Percentiles rank a stretch among this genome's conserved stretches.
Evolutionary conservation across 1,140 invertebrate genomes (phyloP).

Genomic region (Phymastichus coffea): DNA sequence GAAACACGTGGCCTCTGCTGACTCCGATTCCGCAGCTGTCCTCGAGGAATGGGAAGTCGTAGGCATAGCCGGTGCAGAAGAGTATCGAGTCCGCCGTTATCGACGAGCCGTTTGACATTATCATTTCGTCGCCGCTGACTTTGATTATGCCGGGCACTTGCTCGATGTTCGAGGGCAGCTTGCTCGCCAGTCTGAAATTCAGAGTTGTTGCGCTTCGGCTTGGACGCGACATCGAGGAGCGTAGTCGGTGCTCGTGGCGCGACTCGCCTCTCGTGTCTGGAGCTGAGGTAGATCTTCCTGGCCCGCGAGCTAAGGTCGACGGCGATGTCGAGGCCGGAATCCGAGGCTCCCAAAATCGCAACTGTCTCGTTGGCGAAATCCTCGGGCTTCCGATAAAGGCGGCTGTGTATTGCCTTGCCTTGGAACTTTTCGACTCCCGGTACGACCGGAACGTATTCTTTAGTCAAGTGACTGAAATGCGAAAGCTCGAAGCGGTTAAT

Average conservation of each 20-base stretch:
- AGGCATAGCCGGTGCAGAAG: slow-evolving; percentile 63
- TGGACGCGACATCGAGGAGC: slow-evolving; percentile 14
- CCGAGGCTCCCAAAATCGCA: slow-evolving; percentile 67
- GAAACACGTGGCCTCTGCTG: slow-evolving; percentile 64
- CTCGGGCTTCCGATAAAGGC: too few species aligned
- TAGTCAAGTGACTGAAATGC: too few species aligned
- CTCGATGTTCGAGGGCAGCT: background rate
- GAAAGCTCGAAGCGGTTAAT: too few species aligned
- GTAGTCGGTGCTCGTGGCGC: background rate
- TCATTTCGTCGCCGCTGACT: slow-evolving; percentile 31
- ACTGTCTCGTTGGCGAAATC: too few species aligned
- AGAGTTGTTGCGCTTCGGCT: background rate
- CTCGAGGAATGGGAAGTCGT: slow-evolving; percentile 67
- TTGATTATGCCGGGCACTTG: slow-evolving; percentile 39
- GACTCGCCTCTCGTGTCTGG: slow-evolving; percentile 46
- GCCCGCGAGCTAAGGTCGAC: slow-evolving; percentile 57
- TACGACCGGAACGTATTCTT: too few species aligned
- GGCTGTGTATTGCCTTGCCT: too few species aligned
- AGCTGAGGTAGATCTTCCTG: too few species aligned
- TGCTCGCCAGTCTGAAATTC: too few species aligned
- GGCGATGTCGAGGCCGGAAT: slow-evolving; percentile 71
- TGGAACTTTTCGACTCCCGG: too few species aligned
- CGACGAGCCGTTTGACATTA: slow-evolving; percentile 31
- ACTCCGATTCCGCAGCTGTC: slow-evolving; percentile 60
- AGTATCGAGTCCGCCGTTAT: slow-evolving; percentile 34